Evolutionary conservation across 2,888 invertebrate species (phyloP).

Genomic region (Anarsia innoxiella): DNA sequence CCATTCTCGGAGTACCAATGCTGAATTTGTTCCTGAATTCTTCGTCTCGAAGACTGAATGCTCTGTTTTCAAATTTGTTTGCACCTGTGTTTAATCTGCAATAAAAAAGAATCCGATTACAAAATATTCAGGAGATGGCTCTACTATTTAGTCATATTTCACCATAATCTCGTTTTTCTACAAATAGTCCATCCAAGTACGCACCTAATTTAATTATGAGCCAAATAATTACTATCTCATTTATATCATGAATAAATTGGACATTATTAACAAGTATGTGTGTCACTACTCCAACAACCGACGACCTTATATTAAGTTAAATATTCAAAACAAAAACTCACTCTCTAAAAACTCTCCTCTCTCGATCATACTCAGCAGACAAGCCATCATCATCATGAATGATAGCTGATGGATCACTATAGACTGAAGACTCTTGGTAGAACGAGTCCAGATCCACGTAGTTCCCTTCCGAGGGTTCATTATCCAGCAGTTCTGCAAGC

Average conservation of each 20-base stretch:
- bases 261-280: too few species aligned
- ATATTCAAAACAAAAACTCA: slow-evolving; percentile 32
- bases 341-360: slow-evolving; percentile 63
- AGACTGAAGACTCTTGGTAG: slow-evolving; percentile 77
- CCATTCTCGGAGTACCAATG: slow-evolving; percentile 63
- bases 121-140: too few species aligned
- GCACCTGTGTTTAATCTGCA: slow-evolving; percentile 51
- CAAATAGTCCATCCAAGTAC: too few species aligned
- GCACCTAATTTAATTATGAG: too few species aligned
- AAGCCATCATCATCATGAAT: slow-evolving; percentile 67
- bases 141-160: too few species aligned
- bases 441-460: slow-evolving; percentile 82
- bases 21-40: slow-evolving; percentile 62
- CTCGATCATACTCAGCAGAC: slow-evolving; percentile 65
- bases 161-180: too few species aligned
- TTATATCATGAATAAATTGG: too few species aligned
- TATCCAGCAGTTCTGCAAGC: slow-evolving; percentile 76
- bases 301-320: too few species aligned
- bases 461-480: slow-evolving; percentile 77
- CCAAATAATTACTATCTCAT: too few species aligned
- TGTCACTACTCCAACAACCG: too few species aligned
- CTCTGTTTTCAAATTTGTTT: slow-evolving; percentile 57
- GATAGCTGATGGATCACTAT: slow-evolving; percentile 69
- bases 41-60: slow-evolving; percentile 61
- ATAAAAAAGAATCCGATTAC: slow-evolving; percentile 16